Percentiles rank a stretch among this genome's conserved stretches.
Evolutionary conservation across 2,113 vertebrate genomes (phyloP).

Genomic region (Lepidothrix coronata): DNA sequence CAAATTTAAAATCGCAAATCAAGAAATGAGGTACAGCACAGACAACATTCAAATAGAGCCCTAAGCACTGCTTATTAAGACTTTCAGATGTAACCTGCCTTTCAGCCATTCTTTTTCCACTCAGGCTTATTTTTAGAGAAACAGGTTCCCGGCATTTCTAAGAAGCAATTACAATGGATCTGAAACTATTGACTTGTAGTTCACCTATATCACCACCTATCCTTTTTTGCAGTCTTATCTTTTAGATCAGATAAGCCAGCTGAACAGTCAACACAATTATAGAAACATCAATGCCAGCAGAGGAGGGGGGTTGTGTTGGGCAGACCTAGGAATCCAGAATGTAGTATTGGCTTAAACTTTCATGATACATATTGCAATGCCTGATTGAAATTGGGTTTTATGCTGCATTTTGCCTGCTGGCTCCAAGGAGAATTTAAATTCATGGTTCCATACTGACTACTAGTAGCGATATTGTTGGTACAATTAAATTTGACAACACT

Average conservation of each 20-base stretch:
- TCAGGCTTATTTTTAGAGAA: background rate
- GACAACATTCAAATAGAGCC: fast-evolving
- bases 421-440: background rate
- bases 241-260: background rate
- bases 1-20: background rate
- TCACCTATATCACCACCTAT: background rate
- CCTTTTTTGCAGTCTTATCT: background rate
- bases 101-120: background rate
- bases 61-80: background rate
- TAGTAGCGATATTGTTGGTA: background rate
- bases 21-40: background rate
- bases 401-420: background rate
- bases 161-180: background rate
- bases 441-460: background rate
- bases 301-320: background rate
- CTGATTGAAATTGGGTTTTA: background rate
- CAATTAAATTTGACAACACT: background rate
- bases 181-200: background rate
- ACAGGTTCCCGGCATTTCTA: background rate
- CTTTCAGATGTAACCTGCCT: background rate
- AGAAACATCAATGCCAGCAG: background rate
- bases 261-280: background rate
- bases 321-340: background rate
- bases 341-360: background rate
- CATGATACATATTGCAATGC: background rate